These are phyloP conservation scores for Forbesichthys papilliferus DNA, from an alignment of 2,113 vertebrate genomes.

Conservation along the genomic window DNA sequence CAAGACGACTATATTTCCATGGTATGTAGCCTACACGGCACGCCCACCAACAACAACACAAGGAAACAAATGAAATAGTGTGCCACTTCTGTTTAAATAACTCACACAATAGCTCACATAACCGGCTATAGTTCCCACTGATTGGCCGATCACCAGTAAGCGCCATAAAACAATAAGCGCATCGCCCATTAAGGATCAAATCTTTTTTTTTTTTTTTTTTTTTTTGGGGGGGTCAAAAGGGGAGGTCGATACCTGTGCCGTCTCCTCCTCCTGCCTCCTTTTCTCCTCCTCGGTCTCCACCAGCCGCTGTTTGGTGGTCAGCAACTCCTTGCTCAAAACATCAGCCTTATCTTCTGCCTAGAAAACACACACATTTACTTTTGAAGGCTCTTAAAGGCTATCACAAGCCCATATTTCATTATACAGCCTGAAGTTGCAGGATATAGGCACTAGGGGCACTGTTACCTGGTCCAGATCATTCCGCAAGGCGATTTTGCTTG, in stretches of 20 bases:
- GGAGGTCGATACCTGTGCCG: conserved; percentile 82
- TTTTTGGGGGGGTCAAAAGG: neutral
- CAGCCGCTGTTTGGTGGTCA: conserved; percentile 91
- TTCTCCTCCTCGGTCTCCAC: conserved; percentile 97
- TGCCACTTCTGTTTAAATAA: too few species aligned
- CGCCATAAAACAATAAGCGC: too few species aligned
- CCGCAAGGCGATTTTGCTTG: conserved; percentile 96
- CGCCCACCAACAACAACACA: too few species aligned
- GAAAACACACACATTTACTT: neutral
- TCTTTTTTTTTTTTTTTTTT: too few species aligned
- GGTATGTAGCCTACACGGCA: too few species aligned
- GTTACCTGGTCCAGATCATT: conserved; percentile 96
- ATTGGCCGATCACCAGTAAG: too few species aligned
- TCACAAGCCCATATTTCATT: neutral
- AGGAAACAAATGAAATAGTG: too few species aligned
- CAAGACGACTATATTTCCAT: too few species aligned
- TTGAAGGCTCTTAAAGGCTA: neutral
- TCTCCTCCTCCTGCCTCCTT: conserved; percentile 92
- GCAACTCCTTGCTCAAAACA: conserved; percentile 94
- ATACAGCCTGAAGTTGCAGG: too few species aligned
- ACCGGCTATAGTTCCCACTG: too few species aligned
- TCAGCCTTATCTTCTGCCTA: conserved; percentile 98
- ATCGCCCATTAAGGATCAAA: too few species aligned
- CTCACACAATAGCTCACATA: too few species aligned
- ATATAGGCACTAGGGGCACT: neutral